Conservation (phyloP, 2,888 invertebrate genomes). For the Trilocha varians region DNA sequence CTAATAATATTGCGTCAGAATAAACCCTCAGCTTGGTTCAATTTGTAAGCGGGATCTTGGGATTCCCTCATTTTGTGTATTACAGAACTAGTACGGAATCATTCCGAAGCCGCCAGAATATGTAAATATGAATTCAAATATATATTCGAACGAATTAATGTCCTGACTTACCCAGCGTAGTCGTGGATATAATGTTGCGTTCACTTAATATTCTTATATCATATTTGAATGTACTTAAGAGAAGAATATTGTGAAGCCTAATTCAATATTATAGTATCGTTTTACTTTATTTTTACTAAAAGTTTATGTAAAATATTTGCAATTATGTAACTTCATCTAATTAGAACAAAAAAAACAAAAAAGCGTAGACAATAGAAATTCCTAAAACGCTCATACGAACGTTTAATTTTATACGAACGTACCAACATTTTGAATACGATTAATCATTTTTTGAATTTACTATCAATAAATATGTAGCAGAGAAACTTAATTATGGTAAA, state of each 20-base stretch:
- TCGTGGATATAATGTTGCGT: too few species aligned
- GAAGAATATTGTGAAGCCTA: too few species aligned
- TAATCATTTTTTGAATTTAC: too few species aligned
- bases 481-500: not conserved
- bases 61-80: conserved; percentile 70
- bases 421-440: too few species aligned
- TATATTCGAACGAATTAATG: conserved; percentile 43
- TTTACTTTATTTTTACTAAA: not conserved
- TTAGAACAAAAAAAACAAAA: too few species aligned
- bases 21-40: conserved; percentile 49
- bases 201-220: too few species aligned
- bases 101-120: conserved; percentile 52
- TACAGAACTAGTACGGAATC: conserved; percentile 56
- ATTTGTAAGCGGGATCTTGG: conserved; percentile 71
- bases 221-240: too few species aligned
- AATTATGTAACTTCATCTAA: not conserved
- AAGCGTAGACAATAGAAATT: too few species aligned
- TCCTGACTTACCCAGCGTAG: conserved; percentile 7
- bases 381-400: too few species aligned
- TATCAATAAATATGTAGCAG: too few species aligned
- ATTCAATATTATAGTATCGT: not conserved
- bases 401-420: too few species aligned
- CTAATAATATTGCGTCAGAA: conserved; percentile 29
- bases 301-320: not conserved
- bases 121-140: conserved; percentile 62